These are phyloP conservation scores for Eucera pruinosa DNA, from an alignment of 2,888 invertebrate species.

Conservation along the genomic window DNA sequence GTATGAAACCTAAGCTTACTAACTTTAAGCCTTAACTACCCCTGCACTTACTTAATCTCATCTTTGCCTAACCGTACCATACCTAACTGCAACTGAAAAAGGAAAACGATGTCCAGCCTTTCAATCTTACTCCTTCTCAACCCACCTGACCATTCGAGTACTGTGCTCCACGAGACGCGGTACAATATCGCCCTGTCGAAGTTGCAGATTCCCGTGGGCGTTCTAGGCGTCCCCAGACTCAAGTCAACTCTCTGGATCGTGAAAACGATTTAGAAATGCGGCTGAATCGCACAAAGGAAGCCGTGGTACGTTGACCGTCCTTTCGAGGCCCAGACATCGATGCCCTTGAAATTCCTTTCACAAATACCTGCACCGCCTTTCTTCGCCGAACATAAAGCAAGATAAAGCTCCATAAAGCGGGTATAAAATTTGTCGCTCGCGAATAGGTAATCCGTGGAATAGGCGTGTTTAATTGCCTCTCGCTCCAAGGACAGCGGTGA, in stretches of 20 bases:
- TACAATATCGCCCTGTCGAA: not conserved
- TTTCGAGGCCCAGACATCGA: conserved; percentile 60
- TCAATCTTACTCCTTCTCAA: not conserved
- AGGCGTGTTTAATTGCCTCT: conserved; percentile 49
- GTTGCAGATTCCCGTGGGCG: conserved; percentile 39
- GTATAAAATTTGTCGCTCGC: conserved; percentile 31
- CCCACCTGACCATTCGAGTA: too few relatives aligned
- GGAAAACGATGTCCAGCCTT: too few relatives aligned
- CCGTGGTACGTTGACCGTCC: conserved; percentile 71
- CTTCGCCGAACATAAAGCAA: conserved; percentile 51
- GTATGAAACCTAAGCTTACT: too few relatives aligned
- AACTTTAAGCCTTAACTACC: too few relatives aligned
- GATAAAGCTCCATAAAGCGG: conserved; percentile 64
- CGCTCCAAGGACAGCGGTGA: conserved; percentile 30
- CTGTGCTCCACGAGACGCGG: too few relatives aligned
- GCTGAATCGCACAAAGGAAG: conserved; percentile 66
- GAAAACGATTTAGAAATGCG: conserved; percentile 68
- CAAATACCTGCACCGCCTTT: conserved; percentile 53
- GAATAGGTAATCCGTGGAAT: conserved; percentile 39
- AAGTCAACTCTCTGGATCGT: conserved; percentile 14
- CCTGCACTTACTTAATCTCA: too few relatives aligned
- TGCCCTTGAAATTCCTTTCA: conserved; percentile 71
- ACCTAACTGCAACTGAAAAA: too few relatives aligned
- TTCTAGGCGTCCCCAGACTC: conserved; percentile 30
- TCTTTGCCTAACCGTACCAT: too few relatives aligned